phyloP scores from a whole-genome alignment of 2,888 invertebrate species.

The Celastrina argiolus region DNA sequence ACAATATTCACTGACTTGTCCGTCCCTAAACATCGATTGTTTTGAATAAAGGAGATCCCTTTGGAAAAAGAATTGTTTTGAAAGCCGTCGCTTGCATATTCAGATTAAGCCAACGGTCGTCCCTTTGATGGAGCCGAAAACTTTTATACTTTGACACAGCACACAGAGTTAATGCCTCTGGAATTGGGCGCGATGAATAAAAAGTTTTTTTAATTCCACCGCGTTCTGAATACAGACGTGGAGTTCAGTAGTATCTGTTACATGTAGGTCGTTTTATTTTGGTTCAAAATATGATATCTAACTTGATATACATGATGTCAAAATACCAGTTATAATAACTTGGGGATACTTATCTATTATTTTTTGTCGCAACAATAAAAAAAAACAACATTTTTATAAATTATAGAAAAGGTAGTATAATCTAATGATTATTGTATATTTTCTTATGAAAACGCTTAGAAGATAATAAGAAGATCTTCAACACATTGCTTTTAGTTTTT shows the following conservation, averaged over 20 bases:
- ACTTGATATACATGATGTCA: no score
- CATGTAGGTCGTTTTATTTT: background rate
- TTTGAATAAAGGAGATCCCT: background rate
- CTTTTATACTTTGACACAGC: conserved; percentile 11
- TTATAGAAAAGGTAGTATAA: no score
- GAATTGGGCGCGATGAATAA: background rate
- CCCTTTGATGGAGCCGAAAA: conserved; percentile 3
- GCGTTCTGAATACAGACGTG: background rate
- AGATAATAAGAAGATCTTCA: no score
- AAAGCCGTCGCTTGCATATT: conserved; percentile 18
- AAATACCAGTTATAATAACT: no score
- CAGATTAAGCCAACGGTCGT: conserved; percentile 9
- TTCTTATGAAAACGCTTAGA: no score
- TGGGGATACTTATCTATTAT: no score
- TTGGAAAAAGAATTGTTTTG: conserved; percentile 14
- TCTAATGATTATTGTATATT: no score
- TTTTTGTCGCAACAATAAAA: no score
- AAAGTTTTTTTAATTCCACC: conserved; percentile 1
- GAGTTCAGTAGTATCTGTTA: background rate
- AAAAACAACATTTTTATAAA: no score
- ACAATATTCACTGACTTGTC: background rate
- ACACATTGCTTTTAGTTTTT: no score
- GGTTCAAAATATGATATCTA: background rate
- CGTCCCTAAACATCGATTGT: conserved; percentile 1
- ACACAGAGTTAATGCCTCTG: conserved; percentile 3